These are phyloP conservation scores for Iselma pallidipennis DNA, from an alignment of 2,888 invertebrate species.

Conservation along the genomic window DNA sequence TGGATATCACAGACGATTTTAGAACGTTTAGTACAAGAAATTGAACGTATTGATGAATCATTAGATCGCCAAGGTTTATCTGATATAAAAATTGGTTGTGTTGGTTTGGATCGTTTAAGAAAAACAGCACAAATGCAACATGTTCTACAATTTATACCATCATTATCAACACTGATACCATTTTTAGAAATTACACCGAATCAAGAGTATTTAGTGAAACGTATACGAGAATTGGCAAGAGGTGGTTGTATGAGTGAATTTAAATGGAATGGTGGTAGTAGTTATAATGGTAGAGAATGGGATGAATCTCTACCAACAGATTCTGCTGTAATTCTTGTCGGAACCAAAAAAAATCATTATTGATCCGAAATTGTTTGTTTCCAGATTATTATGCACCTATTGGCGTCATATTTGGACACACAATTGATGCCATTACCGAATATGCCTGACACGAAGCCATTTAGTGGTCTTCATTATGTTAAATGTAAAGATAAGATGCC, in stretches of 20 bases:
- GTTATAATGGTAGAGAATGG: constrained; percentile 75
- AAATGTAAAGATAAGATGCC: constrained; percentile 57
- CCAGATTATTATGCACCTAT: constrained; percentile 80
- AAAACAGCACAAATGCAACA: constrained; percentile 68
- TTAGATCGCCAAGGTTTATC: constrained; percentile 71
- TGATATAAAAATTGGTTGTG: constrained; percentile 69
- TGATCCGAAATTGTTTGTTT: constrained; percentile 30
- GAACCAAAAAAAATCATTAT: background rate
- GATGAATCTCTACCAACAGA: constrained; percentile 84
- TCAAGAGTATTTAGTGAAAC: constrained; percentile 82
- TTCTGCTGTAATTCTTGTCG: constrained; percentile 65
- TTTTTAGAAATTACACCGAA: constrained; percentile 82
- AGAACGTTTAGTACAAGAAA: constrained; percentile 73
- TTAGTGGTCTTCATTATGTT: constrained; percentile 60
- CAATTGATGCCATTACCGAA: constrained; percentile 70
- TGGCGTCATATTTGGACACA: constrained; percentile 85
- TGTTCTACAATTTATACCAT: constrained; percentile 60
- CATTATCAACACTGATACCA: constrained; percentile 68
- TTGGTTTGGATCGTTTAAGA: constrained; percentile 73
- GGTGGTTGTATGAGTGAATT: constrained; percentile 90
- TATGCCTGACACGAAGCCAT: constrained; percentile 69
- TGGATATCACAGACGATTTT: constrained; percentile 88
- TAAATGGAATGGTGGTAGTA: constrained; percentile 84
- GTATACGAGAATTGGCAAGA: constrained; percentile 76
- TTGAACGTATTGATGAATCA: constrained; percentile 70